phyloP scores from a whole-genome alignment of 2,888 invertebrate species.

The Dendrolimus pini region DNA sequence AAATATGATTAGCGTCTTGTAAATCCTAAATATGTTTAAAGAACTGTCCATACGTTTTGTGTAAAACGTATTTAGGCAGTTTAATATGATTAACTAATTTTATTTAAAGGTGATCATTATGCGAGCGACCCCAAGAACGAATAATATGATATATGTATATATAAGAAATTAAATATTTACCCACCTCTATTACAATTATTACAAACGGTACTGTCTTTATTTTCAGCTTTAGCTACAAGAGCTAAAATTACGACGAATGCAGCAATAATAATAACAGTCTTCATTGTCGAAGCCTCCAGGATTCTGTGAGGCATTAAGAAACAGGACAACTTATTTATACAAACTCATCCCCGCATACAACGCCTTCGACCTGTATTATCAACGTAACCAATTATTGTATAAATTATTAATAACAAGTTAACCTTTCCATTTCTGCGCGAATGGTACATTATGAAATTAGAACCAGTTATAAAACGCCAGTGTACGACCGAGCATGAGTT shows the following conservation, averaged over 20 bases:
- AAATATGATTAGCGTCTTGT: too few relatives aligned
- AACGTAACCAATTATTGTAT: conserved; percentile 10
- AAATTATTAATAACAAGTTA: conserved; percentile 1
- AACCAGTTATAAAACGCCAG: conserved; percentile 2
- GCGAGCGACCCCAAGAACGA: too few relatives aligned
- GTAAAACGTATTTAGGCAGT: too few relatives aligned
- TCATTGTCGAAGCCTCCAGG: conserved; percentile 34
- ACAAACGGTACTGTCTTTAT: conserved; percentile 2
- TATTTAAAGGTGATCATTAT: too few relatives aligned
- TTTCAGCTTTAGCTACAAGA: conserved; percentile 13
- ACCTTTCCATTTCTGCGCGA: conserved; percentile 21
- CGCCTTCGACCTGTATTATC: conserved; percentile 15
- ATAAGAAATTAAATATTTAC: too few relatives aligned
- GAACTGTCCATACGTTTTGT: too few relatives aligned
- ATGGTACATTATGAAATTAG: background rate
- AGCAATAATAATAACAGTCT: conserved; percentile 28
- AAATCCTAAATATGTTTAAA: too few relatives aligned
- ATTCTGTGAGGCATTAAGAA: conserved; percentile 24
- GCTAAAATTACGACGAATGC: conserved; percentile 24
- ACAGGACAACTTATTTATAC: conserved; percentile 37
- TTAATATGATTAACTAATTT: too few relatives aligned
- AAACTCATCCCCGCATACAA: conserved; percentile 20
- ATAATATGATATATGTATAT: too few relatives aligned
- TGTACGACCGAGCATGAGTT: background rate
- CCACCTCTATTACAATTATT: too few relatives aligned